Base-by-base conservation (phyloP, 2,888 invertebrate genomes). In the Seladonia tumulorum region DNA sequence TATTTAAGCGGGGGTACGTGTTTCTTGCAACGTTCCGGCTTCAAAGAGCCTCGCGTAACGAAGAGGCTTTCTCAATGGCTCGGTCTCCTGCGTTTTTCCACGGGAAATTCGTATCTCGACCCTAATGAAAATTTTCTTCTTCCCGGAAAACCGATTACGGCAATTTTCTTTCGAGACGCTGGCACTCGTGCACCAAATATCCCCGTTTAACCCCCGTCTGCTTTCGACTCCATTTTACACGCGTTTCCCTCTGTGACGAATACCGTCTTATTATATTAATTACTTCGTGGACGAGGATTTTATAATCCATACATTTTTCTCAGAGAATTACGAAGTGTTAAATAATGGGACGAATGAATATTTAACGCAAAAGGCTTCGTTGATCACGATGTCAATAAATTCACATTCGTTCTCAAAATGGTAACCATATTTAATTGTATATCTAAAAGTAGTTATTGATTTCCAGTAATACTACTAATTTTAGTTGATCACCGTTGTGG, bases 1-100 rank as follows among this genome's bases (percentile, higher is more conserved):
- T 89, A 89, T 90, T 90, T 90, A 86, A 87, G 85, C 80, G 76
- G 63, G 63, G 79, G 68, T 79, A 83, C 77, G 82, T 84, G 84
- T 89, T 83, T 77, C 85, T 83, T 71, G 77, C 71, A 82, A 82
- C 81, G 75, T 73, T 78, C 42, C 72, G 76, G 75, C 80, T 86
- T 89, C 90, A 90, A 90, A 90, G 89, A 78, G 49, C n/a, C 80
- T 66, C 70, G 78, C 22, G 45, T 53, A 78, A 82, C 53, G 74
- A 82, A 74, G 49, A 42, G 60, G 25, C 29, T 45, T 10, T 57
- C n/a, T 63, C 42, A 10, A 45, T 42, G 12, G n/a, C 14, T 49
- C 70, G 47, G n/a, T 25, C 16, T 12, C 74, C 35, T 60, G 25
- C 49, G 60, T 22, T 71, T 76, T 79, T 83, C 29, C 25, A 12